Percentiles rank a stretch among this genome's conserved stretches.
These are phyloP conservation scores for Mixornis gularis DNA, from an alignment of 2,113 vertebrate genomes.

Conservation along the genomic window DNA sequence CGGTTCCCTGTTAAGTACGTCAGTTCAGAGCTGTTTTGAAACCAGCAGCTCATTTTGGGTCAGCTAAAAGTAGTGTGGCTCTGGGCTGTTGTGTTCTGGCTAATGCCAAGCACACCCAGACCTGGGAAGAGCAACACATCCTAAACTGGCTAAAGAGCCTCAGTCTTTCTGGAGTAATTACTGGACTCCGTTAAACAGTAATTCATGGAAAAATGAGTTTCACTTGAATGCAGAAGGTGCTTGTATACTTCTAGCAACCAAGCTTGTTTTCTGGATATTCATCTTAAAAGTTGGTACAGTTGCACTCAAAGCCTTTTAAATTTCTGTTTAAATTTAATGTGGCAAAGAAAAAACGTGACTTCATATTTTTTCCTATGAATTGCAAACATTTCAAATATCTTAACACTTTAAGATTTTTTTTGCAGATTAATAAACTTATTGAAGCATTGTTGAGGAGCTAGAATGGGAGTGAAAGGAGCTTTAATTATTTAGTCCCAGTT, in stretches of 20 bases:
- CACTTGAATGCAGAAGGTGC: background rate
- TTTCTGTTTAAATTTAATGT: background rate
- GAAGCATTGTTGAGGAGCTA: background rate
- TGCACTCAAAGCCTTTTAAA: background rate
- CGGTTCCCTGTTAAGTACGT: background rate
- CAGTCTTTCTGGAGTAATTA: background rate
- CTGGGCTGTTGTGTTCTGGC: background rate
- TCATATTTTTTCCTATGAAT: background rate
- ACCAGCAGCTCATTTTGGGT: background rate
- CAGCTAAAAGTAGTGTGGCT: background rate
- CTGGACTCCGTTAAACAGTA: background rate
- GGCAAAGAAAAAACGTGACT: background rate
- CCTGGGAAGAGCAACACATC: background rate
- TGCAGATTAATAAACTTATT: background rate
- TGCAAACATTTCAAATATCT: background rate
- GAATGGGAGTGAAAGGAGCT: background rate
- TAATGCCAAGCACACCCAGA: background rate
- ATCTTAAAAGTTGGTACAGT: background rate
- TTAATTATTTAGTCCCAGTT: background rate
- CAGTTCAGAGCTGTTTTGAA: background rate
- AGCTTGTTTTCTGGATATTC: background rate
- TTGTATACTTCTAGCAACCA: rapidly evolving
- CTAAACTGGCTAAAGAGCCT: background rate
- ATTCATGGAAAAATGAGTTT: background rate
- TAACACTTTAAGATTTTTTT: background rate